Percentiles rank a stretch among this genome's conserved stretches.
These are phyloP conservation scores for Lasioglossum calceatum DNA, from an alignment of 2,888 invertebrate species.

Conservation along the genomic window DNA sequence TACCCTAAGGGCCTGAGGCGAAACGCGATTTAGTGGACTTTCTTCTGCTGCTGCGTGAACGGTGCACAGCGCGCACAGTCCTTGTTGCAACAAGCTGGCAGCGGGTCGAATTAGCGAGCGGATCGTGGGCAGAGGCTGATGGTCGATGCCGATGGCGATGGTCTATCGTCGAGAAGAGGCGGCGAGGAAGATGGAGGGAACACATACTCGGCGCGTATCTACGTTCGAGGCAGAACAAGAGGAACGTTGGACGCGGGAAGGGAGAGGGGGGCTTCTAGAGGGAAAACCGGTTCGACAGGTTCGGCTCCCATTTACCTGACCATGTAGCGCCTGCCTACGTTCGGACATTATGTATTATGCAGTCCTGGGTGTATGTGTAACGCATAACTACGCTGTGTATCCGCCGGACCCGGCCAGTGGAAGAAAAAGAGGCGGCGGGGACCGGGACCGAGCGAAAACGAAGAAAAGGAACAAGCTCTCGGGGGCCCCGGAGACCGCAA, in stretches of 20 bases:
- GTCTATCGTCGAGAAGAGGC: constrained; percentile 53
- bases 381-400: constrained; percentile 79
- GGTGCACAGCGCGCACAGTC: background rate
- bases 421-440: constrained; percentile 41
- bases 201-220: constrained; percentile 16
- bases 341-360: constrained; percentile 75
- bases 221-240: constrained; percentile 51
- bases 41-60: background rate
- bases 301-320: constrained; percentile 81
- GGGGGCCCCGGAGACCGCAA: constrained; percentile 50
- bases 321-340: constrained; percentile 79
- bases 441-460: constrained; percentile 46
- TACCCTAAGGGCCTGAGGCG: background rate
- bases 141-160: constrained; percentile 64
- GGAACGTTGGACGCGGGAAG: constrained; percentile 11
- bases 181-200: constrained; percentile 41
- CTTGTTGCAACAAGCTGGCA: constrained; percentile 4
- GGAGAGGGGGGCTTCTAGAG: constrained; percentile 44
- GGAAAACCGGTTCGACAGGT: constrained; percentile 83
- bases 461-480: constrained; percentile 32
- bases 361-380: constrained; percentile 77
- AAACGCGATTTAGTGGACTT: background rate
- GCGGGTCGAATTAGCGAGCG: constrained; percentile 16
- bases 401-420: constrained; percentile 57
- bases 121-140: constrained; percentile 60